Evolutionary conservation across 1,140 invertebrate species (phyloP).

Genomic region (Stegodyphus dumicola): DNA sequence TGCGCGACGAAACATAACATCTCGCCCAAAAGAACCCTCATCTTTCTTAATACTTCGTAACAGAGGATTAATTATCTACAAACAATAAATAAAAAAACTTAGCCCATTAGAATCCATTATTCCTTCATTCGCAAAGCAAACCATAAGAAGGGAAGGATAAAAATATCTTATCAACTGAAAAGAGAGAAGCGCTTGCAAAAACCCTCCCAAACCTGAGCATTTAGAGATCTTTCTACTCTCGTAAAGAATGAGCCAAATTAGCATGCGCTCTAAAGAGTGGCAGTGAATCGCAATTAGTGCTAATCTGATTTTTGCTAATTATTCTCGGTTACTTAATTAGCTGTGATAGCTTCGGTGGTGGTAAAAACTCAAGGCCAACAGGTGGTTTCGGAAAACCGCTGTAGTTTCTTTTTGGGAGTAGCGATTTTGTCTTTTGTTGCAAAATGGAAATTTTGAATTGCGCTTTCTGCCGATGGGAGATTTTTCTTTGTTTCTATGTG

Average conservation of each 20-base stretch:
- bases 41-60: conserved; percentile 35
- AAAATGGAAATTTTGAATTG: too few species aligned
- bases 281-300: conserved; percentile 59
- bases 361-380: conserved; percentile 58
- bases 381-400: conserved; percentile 44
- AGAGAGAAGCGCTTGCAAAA: neutral
- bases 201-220: conserved; percentile 26
- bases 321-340: conserved; percentile 61
- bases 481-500: too few species aligned
- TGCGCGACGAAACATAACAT: too few species aligned
- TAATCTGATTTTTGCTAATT: conserved; percentile 62
- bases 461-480: too few species aligned
- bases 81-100: conserved; percentile 20
- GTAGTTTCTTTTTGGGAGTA: neutral
- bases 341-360: conserved; percentile 49
- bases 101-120: conserved; percentile 51
- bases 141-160: conserved; percentile 26
- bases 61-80: conserved; percentile 43
- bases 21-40: neutral
- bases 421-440: neutral
- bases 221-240: conserved; percentile 8
- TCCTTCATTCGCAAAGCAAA: conserved; percentile 34
- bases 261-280: conserved; percentile 54
- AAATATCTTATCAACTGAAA: conserved; percentile 54
- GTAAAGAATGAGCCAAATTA: conserved; percentile 57